Base-by-base conservation (phyloP, 2,888 invertebrate species). In the Vanessa cardui region DNA sequence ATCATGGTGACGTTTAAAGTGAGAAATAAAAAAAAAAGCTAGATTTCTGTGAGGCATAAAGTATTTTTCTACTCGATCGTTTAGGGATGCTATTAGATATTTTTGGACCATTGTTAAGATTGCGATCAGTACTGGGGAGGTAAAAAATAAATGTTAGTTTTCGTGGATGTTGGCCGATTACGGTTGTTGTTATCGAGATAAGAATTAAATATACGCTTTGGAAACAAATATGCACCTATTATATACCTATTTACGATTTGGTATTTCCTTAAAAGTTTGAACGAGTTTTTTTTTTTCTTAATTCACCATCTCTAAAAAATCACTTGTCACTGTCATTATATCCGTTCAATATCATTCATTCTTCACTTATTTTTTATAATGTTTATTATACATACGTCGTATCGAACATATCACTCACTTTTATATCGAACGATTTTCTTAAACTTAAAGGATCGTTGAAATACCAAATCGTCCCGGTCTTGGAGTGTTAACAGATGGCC, bases 21-120 rank as follows among this genome's bases (percentile, higher is more conserved):
- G 85, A 83, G 81, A 83, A 77, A 80, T 74, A 71, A 72, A 73
- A 79, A 81, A 81, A 78, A 75, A 80, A 81, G 86, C 84, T 89
- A 89, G 86, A 84, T 81, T 85, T 89, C 85, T 83, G 88, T 86
- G 90, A 86, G 83, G 87, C 85, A 83, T 82, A 83, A 89, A 84
- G 87, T 92, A 92, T 92, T 92, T 92, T 92, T 92, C 90, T 92
- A 92, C 90, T 89, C 84, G 89, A 87, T 90, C 88, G 88, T 90
- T 87, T 89, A 91, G 91, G 89, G 79, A 87, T 81, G 90, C 88
- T 89, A 87, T 87, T 90, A 90, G 90, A 91, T 92, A 92, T 92
- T 92, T 92, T 92, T 92, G 92, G 92, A 92, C 91, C 91, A 92
- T 89, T 92, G 90, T 92, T 91, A 89, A 86, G 89, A 87, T 87